phyloP scores from a whole-genome alignment of 2,113 vertebrate species.

The Tichodroma muraria region DNA sequence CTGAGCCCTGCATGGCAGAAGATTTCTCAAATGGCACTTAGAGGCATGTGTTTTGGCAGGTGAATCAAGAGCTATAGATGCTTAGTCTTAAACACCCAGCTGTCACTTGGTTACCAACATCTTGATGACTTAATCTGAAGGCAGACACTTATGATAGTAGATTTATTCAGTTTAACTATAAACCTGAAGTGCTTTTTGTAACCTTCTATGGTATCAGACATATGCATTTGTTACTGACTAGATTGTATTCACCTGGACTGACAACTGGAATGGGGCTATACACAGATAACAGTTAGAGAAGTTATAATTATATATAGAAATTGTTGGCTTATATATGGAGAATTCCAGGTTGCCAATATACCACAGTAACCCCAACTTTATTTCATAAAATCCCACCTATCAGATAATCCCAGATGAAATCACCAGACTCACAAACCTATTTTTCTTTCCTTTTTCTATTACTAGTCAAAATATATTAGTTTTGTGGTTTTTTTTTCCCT shows the following conservation, averaged over 20 bases:
- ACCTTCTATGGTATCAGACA: background rate
- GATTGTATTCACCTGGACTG: background rate
- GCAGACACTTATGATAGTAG: background rate
- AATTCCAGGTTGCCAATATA: background rate
- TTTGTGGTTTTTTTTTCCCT: fast-evolving
- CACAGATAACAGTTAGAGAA: background rate
- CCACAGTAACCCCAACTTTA: background rate
- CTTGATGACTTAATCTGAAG: background rate
- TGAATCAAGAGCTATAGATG: background rate
- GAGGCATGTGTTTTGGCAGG: background rate
- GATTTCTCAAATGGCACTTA: background rate
- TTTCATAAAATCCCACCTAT: background rate
- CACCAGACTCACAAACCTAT: background rate
- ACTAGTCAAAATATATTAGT: background rate
- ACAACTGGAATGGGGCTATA: background rate
- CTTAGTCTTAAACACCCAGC: background rate
- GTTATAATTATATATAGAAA: background rate
- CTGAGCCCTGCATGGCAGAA: background rate
- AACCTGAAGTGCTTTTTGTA: background rate
- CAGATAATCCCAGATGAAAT: background rate
- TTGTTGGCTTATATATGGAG: background rate
- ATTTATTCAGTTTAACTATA: background rate
- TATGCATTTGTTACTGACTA: background rate
- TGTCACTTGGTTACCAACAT: background rate
- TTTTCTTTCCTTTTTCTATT: background rate